Evolutionary conservation across 92 coral and sea anemone species (phyloP).

Genomic region (Phenganax stokvisi): DNA sequence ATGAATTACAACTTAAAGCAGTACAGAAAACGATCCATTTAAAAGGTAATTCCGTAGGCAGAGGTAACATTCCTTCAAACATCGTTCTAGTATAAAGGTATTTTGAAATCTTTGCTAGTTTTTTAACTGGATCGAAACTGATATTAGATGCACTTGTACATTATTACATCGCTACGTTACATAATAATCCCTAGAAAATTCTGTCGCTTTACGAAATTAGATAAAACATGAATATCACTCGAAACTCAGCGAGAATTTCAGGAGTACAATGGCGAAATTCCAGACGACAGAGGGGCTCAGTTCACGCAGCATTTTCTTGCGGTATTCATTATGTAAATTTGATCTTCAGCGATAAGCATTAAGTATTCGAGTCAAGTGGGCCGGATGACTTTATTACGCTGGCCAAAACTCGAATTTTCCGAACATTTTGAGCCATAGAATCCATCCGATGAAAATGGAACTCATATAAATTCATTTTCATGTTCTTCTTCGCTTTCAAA

Average conservation of each 20-base stretch:
- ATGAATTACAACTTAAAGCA: no score
- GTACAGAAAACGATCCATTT: no score
- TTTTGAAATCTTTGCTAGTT: neutral
- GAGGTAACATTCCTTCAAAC: no score
- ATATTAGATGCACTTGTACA: no score
- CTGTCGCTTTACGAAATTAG: neutral
- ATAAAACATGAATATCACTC: neutral
- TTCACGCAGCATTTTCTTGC: slow-evolving; percentile 18
- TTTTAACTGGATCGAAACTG: neutral
- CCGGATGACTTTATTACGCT: slow-evolving; percentile 9
- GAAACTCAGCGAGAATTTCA: neutral
- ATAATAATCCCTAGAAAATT: neutral
- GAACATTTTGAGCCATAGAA: neutral
- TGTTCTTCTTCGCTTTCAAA: neutral
- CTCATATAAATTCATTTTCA: neutral
- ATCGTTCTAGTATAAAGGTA: no score
- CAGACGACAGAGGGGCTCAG: slow-evolving; percentile 19
- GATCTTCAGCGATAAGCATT: slow-evolving; percentile 25
- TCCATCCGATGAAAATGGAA: neutral
- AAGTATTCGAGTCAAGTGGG: neutral
- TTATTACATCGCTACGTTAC: neutral
- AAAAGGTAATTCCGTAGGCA: no score
- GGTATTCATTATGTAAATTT: slow-evolving; percentile 33
- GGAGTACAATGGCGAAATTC: slow-evolving; percentile 12
- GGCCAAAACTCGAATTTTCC: slow-evolving; percentile 1